phyloP scores from a whole-genome alignment of 2,797 vertebrate species.

The Cyclura pinguis region DNA sequence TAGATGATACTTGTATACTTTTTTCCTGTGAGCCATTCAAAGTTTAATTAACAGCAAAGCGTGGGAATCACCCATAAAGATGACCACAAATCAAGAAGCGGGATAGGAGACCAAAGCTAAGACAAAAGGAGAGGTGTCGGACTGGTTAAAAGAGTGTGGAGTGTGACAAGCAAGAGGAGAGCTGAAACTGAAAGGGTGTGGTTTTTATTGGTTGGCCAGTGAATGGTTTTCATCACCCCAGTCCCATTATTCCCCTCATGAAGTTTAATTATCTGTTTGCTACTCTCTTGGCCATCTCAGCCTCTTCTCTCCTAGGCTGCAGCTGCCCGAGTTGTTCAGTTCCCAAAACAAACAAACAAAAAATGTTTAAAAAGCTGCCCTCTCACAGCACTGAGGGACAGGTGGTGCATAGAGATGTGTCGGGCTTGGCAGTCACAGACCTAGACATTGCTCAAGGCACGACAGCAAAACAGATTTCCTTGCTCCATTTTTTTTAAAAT shows the following conservation, averaged over 20 bases:
- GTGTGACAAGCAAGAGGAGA: neutral
- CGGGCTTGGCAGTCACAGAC: neutral
- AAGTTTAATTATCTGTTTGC: neutral
- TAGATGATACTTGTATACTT: neutral
- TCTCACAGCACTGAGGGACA: neutral
- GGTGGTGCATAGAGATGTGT: neutral
- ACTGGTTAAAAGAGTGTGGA: neutral
- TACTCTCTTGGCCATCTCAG: neutral
- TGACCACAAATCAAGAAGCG: neutral
- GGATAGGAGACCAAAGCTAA: neutral
- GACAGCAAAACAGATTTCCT: conserved; percentile 21
- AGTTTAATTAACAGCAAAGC: neutral
- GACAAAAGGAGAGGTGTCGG: neutral
- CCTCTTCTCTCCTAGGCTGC: neutral
- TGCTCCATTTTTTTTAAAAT: conserved; percentile 28
- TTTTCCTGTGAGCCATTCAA: no score
- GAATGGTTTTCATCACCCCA: neutral
- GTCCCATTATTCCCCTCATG: neutral
- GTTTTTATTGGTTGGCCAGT: neutral
- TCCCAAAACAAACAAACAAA: neutral
- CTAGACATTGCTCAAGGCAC: conserved; percentile 15
- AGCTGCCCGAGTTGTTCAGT: neutral
- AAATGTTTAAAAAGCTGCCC: neutral
- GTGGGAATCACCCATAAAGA: neutral
- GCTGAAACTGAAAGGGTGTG: neutral